These are phyloP conservation scores for Lordiphosa collinella DNA, from an alignment of 1,140 invertebrate genomes.

Conservation along the genomic window DNA sequence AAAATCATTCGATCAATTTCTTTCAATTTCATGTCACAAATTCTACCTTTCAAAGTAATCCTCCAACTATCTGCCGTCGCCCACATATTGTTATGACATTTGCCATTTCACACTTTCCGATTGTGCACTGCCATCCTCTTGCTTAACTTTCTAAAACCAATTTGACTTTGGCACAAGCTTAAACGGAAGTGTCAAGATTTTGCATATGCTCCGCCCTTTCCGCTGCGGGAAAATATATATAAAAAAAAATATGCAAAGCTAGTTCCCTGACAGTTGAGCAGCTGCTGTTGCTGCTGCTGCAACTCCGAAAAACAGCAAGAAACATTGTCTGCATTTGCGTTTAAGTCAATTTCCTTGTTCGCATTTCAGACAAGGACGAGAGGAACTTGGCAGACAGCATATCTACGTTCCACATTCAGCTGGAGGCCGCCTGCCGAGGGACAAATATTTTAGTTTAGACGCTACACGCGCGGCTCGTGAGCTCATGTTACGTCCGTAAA, in stretches of 20 bases:
- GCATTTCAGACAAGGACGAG: neutral
- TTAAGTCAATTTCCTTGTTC: constrained; percentile 6
- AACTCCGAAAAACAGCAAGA: neutral
- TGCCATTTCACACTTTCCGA: constrained; percentile 8
- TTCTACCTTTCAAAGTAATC: neutral
- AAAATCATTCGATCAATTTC: no score
- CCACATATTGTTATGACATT: constrained; percentile 5
- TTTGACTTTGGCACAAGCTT: constrained; percentile 1
- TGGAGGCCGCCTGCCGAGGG: neutral
- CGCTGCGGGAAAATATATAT: neutral
- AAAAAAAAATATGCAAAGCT: neutral
- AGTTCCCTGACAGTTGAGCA: neutral
- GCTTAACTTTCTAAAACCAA: constrained; percentile 1
- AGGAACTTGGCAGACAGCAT: neutral
- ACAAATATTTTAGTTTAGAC: no score
- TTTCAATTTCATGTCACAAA: no score
- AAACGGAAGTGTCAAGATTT: constrained; percentile 1
- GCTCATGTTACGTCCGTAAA: neutral
- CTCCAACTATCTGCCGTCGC: neutral
- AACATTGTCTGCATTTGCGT: constrained; percentile 6
- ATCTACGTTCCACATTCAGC: neutral
- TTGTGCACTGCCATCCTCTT: neutral
- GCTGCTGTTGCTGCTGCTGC: neutral
- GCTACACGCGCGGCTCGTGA: no score
- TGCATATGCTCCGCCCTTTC: neutral